Evolutionary conservation across 2,888 invertebrate genomes (phyloP).

Genomic region (Drosophila anomalata): DNA sequence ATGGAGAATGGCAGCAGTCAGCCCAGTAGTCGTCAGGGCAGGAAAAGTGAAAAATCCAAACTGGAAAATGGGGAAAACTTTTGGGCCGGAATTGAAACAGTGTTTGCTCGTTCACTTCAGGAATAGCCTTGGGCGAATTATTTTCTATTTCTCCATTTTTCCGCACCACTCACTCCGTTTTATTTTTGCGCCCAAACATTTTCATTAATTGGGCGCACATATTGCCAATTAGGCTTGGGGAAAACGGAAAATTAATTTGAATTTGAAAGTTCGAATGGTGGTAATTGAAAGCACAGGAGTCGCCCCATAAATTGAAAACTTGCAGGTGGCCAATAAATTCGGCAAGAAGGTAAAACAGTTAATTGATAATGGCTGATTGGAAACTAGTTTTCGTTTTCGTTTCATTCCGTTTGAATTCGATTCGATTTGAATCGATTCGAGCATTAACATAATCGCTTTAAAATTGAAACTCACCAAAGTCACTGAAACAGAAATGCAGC

Average conservation of each 20-base stretch:
- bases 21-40: background rate
- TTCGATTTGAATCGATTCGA: slow-evolving; percentile 1
- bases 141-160: slow-evolving; percentile 30
- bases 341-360: slow-evolving; percentile 56
- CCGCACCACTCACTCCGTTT: slow-evolving; percentile 43
- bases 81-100: slow-evolving; percentile 44
- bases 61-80: slow-evolving; percentile 43
- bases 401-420: slow-evolving; percentile 1
- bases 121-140: slow-evolving; percentile 29
- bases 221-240: slow-evolving; percentile 70
- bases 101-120: slow-evolving; percentile 47
- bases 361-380: slow-evolving; percentile 73
- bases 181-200: slow-evolving; percentile 33
- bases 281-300: slow-evolving; percentile 66
- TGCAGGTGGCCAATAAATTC: slow-evolving; percentile 63
- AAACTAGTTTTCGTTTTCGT: slow-evolving; percentile 63
- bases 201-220: slow-evolving; percentile 73
- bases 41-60: slow-evolving; percentile 1
- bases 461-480: slow-evolving; percentile 70
- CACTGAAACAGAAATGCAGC: slow-evolving; percentile 61
- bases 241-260: slow-evolving; percentile 76
- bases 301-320: background rate
- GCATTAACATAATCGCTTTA: slow-evolving; percentile 78
- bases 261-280: slow-evolving; percentile 66
- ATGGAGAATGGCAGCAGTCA: too few relatives aligned